Evolutionary conservation across 2,888 invertebrate species (phyloP), one percentile per base, ranked within the genome.

Genomic region (Eupeodes latifasciatus): DNA sequence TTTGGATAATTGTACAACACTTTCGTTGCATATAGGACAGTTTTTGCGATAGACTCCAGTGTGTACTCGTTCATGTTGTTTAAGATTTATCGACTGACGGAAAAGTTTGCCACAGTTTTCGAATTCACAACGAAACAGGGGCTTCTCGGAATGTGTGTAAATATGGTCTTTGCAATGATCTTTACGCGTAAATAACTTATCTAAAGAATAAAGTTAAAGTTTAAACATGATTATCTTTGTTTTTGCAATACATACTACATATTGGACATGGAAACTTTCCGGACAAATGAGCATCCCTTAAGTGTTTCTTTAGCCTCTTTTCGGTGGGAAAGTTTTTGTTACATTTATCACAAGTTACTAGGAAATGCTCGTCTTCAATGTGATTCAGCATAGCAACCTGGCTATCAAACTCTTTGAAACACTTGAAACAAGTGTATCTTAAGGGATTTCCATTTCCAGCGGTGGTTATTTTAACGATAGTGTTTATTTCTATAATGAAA

Each of bases 291-390:
- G 85, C 81, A 16, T 78, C 75, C n/a, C 59, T 67, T 49, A 66
- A 53, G 57, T 88, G 88, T 69, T 85, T 84, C 19, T 71, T 88
- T 5, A 85, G 75, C 53, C 75, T 64, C 64, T 82, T 78, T 36
- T 78, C 85, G 88, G 85, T 85, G 88, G 88, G 88, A 81, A 85
- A 88, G 10, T 69, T 57, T 59, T 85, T 88, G 11, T 71, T 75
- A 36, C 88, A 88, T 61, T 78, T 88, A 12, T 78, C 64, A 71
- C 88, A 88, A 14, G 11, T n/a, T 66, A 61, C 80, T 74, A 19
- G 64, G 47, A 85, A 88, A 49, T 88, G 88, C 57, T 77, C 75
- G 16, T 27, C 19, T 81, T 88, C 85, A 53, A 88, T 81, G 64
- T 85, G 84, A 4, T 74, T 12, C 10, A 88, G 47, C 67, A 85